phyloP scores from a whole-genome alignment of 2,888 invertebrate genomes.

The Phengaris arion region DNA sequence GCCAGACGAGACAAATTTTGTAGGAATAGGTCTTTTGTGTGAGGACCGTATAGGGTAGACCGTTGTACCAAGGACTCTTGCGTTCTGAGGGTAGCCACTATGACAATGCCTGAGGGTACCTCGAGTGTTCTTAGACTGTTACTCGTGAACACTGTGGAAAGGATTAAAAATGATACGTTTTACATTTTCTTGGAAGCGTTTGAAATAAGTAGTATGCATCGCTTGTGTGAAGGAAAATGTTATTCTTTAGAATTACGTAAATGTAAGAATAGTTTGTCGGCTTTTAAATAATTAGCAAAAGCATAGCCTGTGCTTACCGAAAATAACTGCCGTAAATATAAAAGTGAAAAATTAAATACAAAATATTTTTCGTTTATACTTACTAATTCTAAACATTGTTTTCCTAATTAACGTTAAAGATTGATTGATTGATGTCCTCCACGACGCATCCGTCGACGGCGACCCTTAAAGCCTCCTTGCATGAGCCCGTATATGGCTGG shows the following conservation, averaged over 20 bases:
- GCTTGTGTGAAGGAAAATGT: background rate
- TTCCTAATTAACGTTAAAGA: no score
- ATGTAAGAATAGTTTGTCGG: no score
- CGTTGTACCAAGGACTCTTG: background rate
- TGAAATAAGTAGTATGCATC: background rate
- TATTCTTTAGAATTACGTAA: background rate
- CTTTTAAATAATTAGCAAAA: no score
- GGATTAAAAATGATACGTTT: constrained; percentile 25
- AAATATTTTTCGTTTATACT: no score
- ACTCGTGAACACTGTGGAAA: background rate
- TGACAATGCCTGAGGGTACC: background rate
- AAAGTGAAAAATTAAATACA: no score
- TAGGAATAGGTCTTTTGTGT: constrained; percentile 16
- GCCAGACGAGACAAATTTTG: constrained; percentile 9
- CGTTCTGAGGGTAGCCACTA: constrained; percentile 10
- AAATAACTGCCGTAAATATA: no score
- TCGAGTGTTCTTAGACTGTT: constrained; percentile 18
- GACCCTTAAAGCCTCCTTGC: no score
- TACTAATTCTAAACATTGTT: no score
- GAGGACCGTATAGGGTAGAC: background rate
- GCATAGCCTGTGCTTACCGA: no score
- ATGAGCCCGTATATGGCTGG: no score
- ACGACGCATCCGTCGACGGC: no score
- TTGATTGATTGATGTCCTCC: no score
- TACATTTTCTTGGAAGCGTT: constrained; percentile 14